Conservation (phyloP, 2,888 invertebrate species). For the Heteropelma amictum region DNA sequence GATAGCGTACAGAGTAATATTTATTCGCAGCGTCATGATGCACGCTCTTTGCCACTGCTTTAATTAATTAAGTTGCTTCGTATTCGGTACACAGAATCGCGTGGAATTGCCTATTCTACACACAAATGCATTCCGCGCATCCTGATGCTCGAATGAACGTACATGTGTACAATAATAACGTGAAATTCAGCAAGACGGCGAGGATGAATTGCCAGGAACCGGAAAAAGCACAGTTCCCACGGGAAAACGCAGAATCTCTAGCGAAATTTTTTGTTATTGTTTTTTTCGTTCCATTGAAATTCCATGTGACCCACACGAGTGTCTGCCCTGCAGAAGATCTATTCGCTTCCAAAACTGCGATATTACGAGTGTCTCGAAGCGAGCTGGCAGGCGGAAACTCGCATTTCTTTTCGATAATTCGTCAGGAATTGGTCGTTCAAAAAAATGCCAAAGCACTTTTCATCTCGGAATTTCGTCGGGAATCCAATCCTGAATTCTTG, state of each 20-base stretch:
- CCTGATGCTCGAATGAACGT: conserved; percentile 57
- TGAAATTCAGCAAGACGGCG: conserved; percentile 14
- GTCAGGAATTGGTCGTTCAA: too few relatives aligned
- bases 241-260: conserved; percentile 24
- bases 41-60: conserved; percentile 48
- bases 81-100: conserved; percentile 67
- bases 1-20: conserved; percentile 10
- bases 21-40: conserved; percentile 47
- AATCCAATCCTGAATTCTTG: too few relatives aligned
- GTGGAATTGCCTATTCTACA: conserved; percentile 53
- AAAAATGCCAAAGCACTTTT: too few relatives aligned
- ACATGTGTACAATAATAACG: conserved; percentile 10
- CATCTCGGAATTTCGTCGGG: too few relatives aligned
- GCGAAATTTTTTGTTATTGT: conserved; percentile 7
- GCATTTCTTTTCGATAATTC: too few relatives aligned
- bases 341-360: conserved; percentile 28
- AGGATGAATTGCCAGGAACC: conserved; percentile 18
- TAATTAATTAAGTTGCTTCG: conserved; percentile 71
- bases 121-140: conserved; percentile 51
- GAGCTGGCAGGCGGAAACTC: conserved; percentile 31
- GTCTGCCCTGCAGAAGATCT: conserved; percentile 16
- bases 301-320: conserved; percentile 13
- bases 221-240: conserved; percentile 27
- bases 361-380: neutral
- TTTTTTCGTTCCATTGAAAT: conserved; percentile 3